Percentiles rank a stretch among this genome's conserved stretches.
phyloP scores from a whole-genome alignment of 2,888 invertebrate genomes.

The Crepidodera aurea region DNA sequence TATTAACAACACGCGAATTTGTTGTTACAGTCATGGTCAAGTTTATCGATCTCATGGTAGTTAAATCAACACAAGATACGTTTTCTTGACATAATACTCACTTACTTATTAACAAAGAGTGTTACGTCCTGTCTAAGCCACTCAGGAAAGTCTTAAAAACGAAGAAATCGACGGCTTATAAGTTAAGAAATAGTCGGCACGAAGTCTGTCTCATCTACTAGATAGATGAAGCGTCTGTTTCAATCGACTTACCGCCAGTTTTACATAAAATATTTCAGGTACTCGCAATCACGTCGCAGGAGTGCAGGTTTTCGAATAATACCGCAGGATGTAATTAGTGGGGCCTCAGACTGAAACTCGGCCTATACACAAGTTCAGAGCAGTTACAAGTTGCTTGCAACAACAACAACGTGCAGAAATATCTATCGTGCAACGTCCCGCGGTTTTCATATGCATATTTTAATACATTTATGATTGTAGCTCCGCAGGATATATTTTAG shows the following conservation, averaged over 20 bases:
- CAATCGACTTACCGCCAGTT: neutral
- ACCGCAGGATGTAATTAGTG: conserved; percentile 11
- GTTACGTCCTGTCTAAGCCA: too few species aligned
- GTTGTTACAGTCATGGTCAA: neutral
- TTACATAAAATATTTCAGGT: conserved; percentile 12
- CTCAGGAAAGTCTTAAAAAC: too few species aligned
- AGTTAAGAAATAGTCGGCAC: neutral
- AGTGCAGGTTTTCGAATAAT: conserved; percentile 7
- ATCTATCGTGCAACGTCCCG: neutral
- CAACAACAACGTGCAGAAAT: neutral
- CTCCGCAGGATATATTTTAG: too few species aligned
- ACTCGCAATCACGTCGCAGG: neutral
- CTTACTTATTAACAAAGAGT: too few species aligned
- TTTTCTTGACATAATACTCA: too few species aligned
- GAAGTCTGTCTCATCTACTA: neutral
- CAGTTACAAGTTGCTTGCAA: neutral
- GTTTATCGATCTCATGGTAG: neutral
- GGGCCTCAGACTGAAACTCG: neutral
- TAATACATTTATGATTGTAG: too few species aligned
- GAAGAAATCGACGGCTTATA: too few species aligned
- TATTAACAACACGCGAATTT: conserved; percentile 1
- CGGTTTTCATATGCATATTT: neutral
- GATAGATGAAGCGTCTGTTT: neutral
- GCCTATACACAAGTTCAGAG: neutral
- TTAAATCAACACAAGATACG: neutral